Conservation (phyloP, 2,113 vertebrate genomes). For the Melanostigma gelatinosum region DNA sequence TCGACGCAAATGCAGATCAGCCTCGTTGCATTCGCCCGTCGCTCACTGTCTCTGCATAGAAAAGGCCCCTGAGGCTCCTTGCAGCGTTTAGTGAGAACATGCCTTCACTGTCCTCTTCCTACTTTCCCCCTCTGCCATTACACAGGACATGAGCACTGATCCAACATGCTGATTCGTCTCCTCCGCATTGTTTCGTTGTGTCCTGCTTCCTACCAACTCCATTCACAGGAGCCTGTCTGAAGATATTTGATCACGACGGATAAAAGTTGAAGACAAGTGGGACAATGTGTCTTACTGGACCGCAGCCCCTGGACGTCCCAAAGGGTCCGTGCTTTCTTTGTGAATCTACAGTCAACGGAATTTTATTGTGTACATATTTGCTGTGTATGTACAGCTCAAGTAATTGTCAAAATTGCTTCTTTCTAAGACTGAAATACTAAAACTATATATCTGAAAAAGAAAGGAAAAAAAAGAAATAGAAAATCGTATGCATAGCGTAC, state of each 20-base stretch:
- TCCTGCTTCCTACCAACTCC: conserved; percentile 16
- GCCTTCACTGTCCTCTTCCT: not conserved
- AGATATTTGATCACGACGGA: conserved; percentile 12
- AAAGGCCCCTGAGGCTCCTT: not conserved
- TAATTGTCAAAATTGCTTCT: conserved; percentile 28
- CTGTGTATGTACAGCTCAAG: conserved; percentile 75
- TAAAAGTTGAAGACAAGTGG: conserved; percentile 3
- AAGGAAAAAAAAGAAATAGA: conserved; percentile 9
- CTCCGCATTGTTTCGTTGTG: not conserved
- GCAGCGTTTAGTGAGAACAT: conserved; percentile 24
- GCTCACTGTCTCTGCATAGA: not conserved
- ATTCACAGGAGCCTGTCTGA: conserved; percentile 23
- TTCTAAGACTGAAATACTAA: conserved; percentile 51
- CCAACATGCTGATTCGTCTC: conserved; percentile 3
- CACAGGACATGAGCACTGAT: conserved; percentile 21
- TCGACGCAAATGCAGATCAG: conserved; percentile 12
- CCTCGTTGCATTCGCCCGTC: not conserved
- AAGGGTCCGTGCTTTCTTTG: conserved; percentile 33
- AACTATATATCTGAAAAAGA: not conserved
- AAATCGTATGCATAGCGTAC: conserved; percentile 21
- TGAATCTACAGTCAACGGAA: conserved; percentile 55
- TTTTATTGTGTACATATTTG: conserved; percentile 79
- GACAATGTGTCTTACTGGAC: conserved; percentile 25
- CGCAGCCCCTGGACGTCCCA: conserved; percentile 19
- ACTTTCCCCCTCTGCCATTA: conserved; percentile 4